A percentile compares a stretch with the other conserved stretches of the same genome.
Conservation (phyloP, 2,113 vertebrate genomes). For the Gallinago media region DNA sequence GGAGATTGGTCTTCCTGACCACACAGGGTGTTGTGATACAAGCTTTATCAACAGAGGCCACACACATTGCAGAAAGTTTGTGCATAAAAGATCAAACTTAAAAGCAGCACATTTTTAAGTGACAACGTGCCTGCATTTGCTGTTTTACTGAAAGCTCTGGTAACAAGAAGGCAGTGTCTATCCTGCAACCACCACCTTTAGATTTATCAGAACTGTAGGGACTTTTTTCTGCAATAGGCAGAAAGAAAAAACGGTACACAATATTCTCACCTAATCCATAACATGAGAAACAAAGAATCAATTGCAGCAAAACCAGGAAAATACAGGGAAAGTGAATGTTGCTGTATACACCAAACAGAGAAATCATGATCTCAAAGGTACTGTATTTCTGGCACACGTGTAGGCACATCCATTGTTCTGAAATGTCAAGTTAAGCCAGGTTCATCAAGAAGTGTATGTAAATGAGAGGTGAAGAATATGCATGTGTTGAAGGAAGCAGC, state of each 20-base stretch:
- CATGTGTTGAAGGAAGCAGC: neutral
- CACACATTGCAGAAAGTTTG: neutral
- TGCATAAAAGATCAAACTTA: neutral
- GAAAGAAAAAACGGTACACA: rapidly evolving
- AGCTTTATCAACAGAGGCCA: neutral
- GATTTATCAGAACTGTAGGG: neutral
- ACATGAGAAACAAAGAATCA: neutral
- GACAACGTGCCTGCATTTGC: neutral
- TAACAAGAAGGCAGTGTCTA: neutral
- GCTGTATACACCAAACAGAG: neutral
- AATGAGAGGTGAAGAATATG: neutral
- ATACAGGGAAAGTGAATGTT: neutral
- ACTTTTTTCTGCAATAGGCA: neutral
- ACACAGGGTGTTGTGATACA: neutral
- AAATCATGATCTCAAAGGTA: neutral
- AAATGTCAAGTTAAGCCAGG: neutral
- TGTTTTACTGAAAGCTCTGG: neutral
- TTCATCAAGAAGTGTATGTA: neutral
- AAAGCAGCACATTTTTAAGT: neutral
- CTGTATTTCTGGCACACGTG: neutral
- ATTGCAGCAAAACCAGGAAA: neutral
- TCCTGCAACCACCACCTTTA: neutral
- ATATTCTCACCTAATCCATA: neutral
- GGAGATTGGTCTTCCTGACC: neutral
- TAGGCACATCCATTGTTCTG: neutral